Evolutionary conservation across 1,140 invertebrate genomes (phyloP), one percentile per base, ranked within the genome.

Genomic region (Pogonus chalceus): DNA sequence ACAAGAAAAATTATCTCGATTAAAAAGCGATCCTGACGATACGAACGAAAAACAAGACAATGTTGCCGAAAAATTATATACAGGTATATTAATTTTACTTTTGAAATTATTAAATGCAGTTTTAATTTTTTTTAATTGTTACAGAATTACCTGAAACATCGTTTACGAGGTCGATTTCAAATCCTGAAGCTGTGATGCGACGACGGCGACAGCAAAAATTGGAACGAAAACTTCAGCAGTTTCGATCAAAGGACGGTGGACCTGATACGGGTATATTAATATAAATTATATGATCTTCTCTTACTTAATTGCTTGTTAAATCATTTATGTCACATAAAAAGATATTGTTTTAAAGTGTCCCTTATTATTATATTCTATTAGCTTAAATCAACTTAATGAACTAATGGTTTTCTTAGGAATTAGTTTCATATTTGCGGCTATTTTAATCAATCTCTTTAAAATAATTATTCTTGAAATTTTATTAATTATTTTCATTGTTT

Each of bases 121-220:
- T 7, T 49, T 31, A 57, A 47, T 53, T 39, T 50, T 23, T 14
- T 57, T 23, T 57, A 22, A 47, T 53, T 55, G 51, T 60, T 56
- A 59, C 72, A 88, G 95, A 98, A 77, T 73, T 98, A 56, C 96
- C 96, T 20, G 94, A 98, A 76, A 96, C 93, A 22, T 95, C 90
- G 68, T 99, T 99, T 71, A 98, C 95, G 16, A 78, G 96, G 57
- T 97, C 92, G 58, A 98, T 99, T 67, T 98, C 94, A 49, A 99
- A 99, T 78, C 96, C 96, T 9, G 96, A 99, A 77, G 93, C 94
- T 52, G 96, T 99, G 52, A 98, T 99, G 96, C 80, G 94, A 56
- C 80, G 96, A 26, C 76, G 95, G 54, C 75, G 96, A n/a, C 94
- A 98, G 66, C 92, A 97, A 70, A 98, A 97, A 70, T 76, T 99